phyloP scores from a whole-genome alignment of 2,888 invertebrate genomes.

The Auanema freiburgensis region DNA sequence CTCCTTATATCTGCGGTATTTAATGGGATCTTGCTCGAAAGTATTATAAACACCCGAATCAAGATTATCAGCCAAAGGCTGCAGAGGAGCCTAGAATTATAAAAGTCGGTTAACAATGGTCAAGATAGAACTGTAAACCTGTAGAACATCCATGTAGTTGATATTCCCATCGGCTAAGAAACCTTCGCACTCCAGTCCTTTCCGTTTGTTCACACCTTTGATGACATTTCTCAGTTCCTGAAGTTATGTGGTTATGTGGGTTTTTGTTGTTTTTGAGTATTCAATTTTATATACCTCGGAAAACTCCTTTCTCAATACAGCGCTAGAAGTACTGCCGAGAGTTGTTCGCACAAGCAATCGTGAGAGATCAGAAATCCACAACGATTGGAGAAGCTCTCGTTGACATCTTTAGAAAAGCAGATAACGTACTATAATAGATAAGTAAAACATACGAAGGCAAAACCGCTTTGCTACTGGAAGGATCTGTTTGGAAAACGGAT shows the following conservation, averaged over 20 bases:
- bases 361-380: constrained; percentile 40
- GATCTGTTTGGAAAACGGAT: background rate
- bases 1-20: constrained; percentile 72
- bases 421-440: background rate
- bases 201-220: constrained; percentile 12
- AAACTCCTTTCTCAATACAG: constrained; percentile 19
- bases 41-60: constrained; percentile 94
- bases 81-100: constrained; percentile 73
- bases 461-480: background rate
- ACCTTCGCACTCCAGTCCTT: constrained; percentile 10
- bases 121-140: constrained; percentile 19
- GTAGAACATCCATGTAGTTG: constrained; percentile 43
- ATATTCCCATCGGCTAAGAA: constrained; percentile 24
- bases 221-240: constrained; percentile 22
- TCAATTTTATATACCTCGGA: constrained; percentile 17
- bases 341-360: constrained; percentile 27
- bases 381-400: constrained; percentile 20
- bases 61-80: constrained; percentile 92
- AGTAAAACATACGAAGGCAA: constrained; percentile 1
- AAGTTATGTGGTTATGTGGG: too few relatives aligned
- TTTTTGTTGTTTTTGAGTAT: too few relatives aligned
- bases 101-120: constrained; percentile 2
- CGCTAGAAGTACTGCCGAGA: background rate
- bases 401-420: constrained; percentile 26
- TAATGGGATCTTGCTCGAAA: constrained; percentile 95